A percentile compares a stretch with the other conserved stretches of the same genome.
Evolutionary conservation across 1,140 invertebrate species (phyloP).

Genomic region (Frieseomelitta varia): DNA sequence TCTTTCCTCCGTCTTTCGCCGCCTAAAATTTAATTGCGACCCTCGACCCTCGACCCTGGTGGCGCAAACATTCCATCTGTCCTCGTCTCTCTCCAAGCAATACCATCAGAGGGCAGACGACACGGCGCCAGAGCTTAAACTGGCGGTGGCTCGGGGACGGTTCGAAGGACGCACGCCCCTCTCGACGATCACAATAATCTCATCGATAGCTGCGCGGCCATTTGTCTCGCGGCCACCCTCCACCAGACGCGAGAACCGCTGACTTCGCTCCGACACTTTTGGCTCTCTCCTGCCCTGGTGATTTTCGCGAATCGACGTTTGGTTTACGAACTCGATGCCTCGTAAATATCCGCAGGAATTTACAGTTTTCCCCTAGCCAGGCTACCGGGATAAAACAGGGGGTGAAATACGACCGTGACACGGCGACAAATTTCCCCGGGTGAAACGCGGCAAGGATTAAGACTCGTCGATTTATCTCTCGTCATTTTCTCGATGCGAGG

Average conservation of each 20-base stretch:
- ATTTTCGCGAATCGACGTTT: slow-evolving; percentile 30
- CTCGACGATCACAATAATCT: slow-evolving; percentile 44
- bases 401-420: background rate
- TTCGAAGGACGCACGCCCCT: slow-evolving; percentile 31
- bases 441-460: background rate
- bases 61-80: slow-evolving; percentile 2
- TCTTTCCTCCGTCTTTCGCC: slow-evolving; percentile 11
- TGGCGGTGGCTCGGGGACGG: slow-evolving; percentile 4
- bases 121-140: slow-evolving; percentile 70
- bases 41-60: background rate
- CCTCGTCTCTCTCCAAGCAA: background rate
- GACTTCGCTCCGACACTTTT: slow-evolving; percentile 13
- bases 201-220: slow-evolving; percentile 21
- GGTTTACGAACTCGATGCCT: slow-evolving; percentile 18
- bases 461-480: background rate
- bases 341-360: slow-evolving; percentile 35
- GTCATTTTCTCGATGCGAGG: background rate
- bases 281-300: background rate
- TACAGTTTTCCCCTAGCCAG: background rate
- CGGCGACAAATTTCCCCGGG: background rate
- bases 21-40: slow-evolving; percentile 19
- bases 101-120: slow-evolving; percentile 68
- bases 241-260: slow-evolving; percentile 5
- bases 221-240: slow-evolving; percentile 29
- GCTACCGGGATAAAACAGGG: background rate